Evolutionary conservation across 1,140 invertebrate genomes (phyloP).

Genomic region (Microplitis mediator): DNA sequence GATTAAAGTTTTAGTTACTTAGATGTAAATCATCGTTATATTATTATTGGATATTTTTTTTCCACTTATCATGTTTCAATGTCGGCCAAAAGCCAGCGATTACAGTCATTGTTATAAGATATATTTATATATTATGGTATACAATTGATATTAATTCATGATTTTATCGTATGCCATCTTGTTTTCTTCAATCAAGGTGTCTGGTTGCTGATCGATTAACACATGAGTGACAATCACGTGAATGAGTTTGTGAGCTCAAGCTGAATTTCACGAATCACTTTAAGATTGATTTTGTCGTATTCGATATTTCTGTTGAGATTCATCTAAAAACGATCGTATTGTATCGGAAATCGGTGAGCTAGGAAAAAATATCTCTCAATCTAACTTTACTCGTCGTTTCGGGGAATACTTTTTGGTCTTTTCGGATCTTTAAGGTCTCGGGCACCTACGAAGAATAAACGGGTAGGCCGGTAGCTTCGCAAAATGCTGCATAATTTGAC

Average conservation of each 20-base stretch:
- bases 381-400: neutral
- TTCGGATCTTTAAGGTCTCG: conserved; percentile 8
- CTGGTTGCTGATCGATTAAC: no score
- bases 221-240: no score
- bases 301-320: neutral
- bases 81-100: no score
- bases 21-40: no score
- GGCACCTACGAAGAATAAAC: neutral
- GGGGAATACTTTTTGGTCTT: neutral
- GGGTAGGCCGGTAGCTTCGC: conserved; percentile 11
- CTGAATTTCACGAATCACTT: neutral
- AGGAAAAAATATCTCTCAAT: neutral
- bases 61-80: no score
- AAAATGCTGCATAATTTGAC: conserved; percentile 52
- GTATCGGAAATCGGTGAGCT: neutral
- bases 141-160: no score
- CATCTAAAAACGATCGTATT: neutral
- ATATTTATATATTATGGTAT: no score
- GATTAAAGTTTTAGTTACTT: no score
- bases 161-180: no score
- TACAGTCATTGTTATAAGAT: no score
- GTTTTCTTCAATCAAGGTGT: no score
- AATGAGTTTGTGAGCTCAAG: neutral
- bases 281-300: conserved; percentile 6
- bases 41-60: no score